Evolutionary conservation across 2,888 invertebrate genomes (phyloP).

Genomic region (Eulithis testata): DNA sequence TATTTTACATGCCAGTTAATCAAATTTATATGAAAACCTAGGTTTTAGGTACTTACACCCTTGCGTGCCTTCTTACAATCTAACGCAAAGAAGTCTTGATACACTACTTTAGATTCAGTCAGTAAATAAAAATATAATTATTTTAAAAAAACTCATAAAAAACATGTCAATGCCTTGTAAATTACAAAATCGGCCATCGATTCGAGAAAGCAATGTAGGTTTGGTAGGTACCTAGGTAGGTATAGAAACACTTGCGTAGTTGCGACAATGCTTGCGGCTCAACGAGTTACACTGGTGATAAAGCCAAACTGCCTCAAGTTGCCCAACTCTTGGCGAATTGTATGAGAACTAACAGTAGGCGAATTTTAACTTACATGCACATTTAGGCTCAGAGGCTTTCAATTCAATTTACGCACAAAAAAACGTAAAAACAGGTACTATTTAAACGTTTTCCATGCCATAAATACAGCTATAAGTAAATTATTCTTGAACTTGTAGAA

Average conservation of each 20-base stretch:
- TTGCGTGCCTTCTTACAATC: too few relatives aligned
- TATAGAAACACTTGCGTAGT: slow-evolving; percentile 47
- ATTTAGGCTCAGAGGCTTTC: too few relatives aligned
- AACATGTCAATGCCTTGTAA: slow-evolving; percentile 30
- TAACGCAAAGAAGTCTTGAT: too few relatives aligned
- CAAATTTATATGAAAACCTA: too few relatives aligned
- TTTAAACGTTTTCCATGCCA: too few relatives aligned
- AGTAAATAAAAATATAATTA: not conserved
- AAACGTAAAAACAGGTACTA: too few relatives aligned
- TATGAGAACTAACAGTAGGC: slow-evolving; percentile 22
- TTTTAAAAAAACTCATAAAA: slow-evolving; percentile 1
- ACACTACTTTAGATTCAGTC: not conserved
- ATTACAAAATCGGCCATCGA: slow-evolving; percentile 39
- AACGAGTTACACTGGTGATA: slow-evolving; percentile 47
- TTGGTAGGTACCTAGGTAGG: slow-evolving; percentile 28
- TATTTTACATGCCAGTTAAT: too few relatives aligned
- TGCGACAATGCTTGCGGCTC: slow-evolving; percentile 48
- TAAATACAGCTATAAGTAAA: too few relatives aligned
- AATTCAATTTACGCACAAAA: too few relatives aligned
- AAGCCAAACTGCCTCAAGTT: slow-evolving; percentile 41
- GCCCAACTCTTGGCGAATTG: slow-evolving; percentile 45
- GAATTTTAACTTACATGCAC: not conserved
- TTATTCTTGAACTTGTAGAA: too few relatives aligned
- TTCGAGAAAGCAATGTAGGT: slow-evolving; percentile 45
- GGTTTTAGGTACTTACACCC: too few relatives aligned